Base-by-base conservation (phyloP, 2,113 vertebrate genomes). In the Phainopepla nitens region DNA sequence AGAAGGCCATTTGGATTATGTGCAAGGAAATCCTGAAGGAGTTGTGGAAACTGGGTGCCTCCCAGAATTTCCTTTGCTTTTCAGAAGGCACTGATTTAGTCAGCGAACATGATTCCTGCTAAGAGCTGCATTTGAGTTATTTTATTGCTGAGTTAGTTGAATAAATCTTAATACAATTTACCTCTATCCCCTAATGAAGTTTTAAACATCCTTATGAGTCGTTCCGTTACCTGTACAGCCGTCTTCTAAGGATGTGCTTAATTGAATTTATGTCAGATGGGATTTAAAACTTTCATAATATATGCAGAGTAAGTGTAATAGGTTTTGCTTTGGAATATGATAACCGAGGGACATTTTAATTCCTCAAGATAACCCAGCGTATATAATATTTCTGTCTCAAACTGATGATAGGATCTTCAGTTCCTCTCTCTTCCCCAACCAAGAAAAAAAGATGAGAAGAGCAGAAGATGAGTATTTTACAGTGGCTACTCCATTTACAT, bases 311-410 rank as follows among this genome's bases (percentile, higher is more conserved):
- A 94, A 73, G 60, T 88, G 76, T 92, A 95, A 93, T 92, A 92
- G 71, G 81, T 93, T 96, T 95, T 95, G 72, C 90, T 95, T 95
- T 86, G 77, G 88, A 96, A 92, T 95, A 93, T 69, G 92, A 83
- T 93, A 96, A 96, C 92, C 83, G 7, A 89, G 94, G 92, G 95
- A 96, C 82, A 50, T 78, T 94, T 96, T 90, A 95, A 93, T 95
- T 95, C 44, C 90, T 95, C 33, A 31, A 31, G 96, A 83, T 90
- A 97, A 89, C 72, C 41, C 51, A 64, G 47, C 0, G 0, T 82
- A 80, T 49, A 53, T 88, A 92, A 87, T 87, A 94, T 90, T 95
- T 95, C 92, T 95, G 23, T 86, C 76, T 94, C 72, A 68, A 87
- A 79, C 58, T 57, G 60, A 2, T 68, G 76, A 77, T 93, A 88